Evolutionary conservation across 2,113 vertebrate genomes (phyloP).

Genomic region (Catagonus wagneri): DNA sequence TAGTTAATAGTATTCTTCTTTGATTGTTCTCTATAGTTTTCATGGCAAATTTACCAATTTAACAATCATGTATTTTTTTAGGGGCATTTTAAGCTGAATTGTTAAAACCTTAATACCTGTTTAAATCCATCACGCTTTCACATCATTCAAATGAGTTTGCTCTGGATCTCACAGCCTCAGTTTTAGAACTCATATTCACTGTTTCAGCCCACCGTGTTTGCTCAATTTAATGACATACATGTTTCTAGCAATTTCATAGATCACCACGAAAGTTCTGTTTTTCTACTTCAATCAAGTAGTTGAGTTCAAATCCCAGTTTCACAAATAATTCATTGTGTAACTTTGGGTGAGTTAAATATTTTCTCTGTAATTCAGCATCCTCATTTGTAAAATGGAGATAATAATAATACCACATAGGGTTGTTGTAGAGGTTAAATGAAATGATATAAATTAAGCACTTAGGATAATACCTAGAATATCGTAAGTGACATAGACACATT

Average conservation of each 20-base stretch:
- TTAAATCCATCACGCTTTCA: neutral
- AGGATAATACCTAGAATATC: neutral
- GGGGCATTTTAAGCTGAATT: neutral
- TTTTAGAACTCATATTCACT: neutral
- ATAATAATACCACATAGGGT: neutral
- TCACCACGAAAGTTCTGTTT: neutral
- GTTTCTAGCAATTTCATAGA: neutral
- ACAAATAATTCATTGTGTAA: neutral
- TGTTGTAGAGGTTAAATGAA: neutral
- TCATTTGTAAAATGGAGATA: neutral
- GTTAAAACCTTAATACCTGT: neutral
- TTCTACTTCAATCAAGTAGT: neutral
- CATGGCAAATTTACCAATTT: neutral
- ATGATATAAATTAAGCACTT: neutral
- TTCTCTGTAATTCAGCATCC: neutral
- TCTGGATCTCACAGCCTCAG: neutral
- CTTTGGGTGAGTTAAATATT: neutral
- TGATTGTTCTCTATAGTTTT: neutral
- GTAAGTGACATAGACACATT: neutral
- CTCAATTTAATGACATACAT: neutral
- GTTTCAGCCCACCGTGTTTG: neutral
- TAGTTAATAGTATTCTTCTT: neutral
- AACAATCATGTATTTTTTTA: neutral
- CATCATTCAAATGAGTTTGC: neutral
- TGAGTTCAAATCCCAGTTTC: neutral